Percentiles rank a stretch among this genome's conserved stretches.
These are phyloP conservation scores for Eupithecia dodoneata DNA, from an alignment of 2,888 invertebrate genomes.

Conservation along the genomic window DNA sequence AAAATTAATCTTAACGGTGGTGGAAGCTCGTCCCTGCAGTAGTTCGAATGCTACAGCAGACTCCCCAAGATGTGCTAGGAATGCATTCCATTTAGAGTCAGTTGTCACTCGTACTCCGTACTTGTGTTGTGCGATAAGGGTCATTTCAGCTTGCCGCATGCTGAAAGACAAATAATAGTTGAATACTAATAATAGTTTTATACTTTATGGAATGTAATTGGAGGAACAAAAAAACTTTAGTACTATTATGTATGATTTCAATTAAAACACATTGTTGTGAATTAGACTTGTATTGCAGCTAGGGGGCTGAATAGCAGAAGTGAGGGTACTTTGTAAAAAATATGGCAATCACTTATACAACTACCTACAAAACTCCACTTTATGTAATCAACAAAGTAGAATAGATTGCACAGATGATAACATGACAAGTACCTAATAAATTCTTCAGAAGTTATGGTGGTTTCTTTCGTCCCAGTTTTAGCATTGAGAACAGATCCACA, in stretches of 20 bases:
- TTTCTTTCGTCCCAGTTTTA: constrained; percentile 81
- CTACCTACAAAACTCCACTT: no score
- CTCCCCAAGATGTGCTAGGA: constrained; percentile 85
- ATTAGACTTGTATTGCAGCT: no score
- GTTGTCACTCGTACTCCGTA: constrained; percentile 83
- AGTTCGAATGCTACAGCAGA: constrained; percentile 88
- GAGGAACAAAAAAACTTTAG: not conserved
- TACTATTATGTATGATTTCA: no score
- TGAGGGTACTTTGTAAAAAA: no score
- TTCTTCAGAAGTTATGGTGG: constrained; percentile 70
- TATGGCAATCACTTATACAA: no score
- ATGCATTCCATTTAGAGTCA: constrained; percentile 78
- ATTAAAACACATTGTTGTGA: no score
- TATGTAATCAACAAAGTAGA: no score
- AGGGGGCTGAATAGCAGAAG: no score
- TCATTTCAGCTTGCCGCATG: constrained; percentile 85
- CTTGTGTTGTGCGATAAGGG: constrained; percentile 87
- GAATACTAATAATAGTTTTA: not conserved
- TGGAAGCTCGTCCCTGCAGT: constrained; percentile 86
- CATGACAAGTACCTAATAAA: constrained; percentile 74
- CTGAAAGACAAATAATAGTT: constrained; percentile 60
- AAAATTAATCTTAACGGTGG: constrained; percentile 83
- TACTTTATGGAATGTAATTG: not conserved
- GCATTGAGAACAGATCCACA: constrained; percentile 86
- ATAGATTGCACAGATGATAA: no score